phyloP scores from a whole-genome alignment of 2,888 invertebrate genomes.

The Nemotelus pantherinus region DNA sequence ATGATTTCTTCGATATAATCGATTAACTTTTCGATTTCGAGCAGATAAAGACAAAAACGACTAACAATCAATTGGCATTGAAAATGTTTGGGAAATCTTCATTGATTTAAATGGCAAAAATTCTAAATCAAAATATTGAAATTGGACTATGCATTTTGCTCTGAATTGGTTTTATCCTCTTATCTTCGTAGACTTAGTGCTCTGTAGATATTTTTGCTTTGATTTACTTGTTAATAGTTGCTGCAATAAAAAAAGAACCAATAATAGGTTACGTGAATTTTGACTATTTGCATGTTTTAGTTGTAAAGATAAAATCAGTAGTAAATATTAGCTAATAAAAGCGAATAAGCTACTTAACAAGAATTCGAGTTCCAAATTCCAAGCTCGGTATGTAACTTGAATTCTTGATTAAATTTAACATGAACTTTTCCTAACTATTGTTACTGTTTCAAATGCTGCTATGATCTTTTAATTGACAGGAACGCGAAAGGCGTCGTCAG shows the following conservation, averaged over 20 bases:
- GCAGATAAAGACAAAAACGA: conserved; percentile 8
- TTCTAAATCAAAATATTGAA: background rate
- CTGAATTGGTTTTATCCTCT: background rate
- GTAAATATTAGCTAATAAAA: too few relatives aligned
- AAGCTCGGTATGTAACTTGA: too few relatives aligned
- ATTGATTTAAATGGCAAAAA: conserved; percentile 16
- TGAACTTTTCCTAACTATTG: background rate
- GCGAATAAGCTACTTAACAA: too few relatives aligned
- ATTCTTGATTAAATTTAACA: too few relatives aligned
- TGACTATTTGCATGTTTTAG: too few relatives aligned
- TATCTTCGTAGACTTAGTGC: background rate
- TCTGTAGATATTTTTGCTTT: too few relatives aligned
- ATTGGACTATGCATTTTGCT: background rate
- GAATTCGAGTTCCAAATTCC: too few relatives aligned
- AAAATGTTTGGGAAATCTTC: conserved; percentile 14
- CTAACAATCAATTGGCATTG: conserved; percentile 44
- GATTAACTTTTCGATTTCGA: too few relatives aligned
- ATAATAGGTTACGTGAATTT: too few relatives aligned
- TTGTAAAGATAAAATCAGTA: too few relatives aligned
- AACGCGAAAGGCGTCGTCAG: conserved; percentile 87
- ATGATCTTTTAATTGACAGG: conserved; percentile 66
- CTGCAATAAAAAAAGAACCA: too few relatives aligned
- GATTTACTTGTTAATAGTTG: too few relatives aligned
- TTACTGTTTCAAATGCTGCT: background rate
- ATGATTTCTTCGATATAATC: background rate